Evolutionary conservation across 1,140 invertebrate species (phyloP).

Genomic region (Lamellibrachia luymesi): DNA sequence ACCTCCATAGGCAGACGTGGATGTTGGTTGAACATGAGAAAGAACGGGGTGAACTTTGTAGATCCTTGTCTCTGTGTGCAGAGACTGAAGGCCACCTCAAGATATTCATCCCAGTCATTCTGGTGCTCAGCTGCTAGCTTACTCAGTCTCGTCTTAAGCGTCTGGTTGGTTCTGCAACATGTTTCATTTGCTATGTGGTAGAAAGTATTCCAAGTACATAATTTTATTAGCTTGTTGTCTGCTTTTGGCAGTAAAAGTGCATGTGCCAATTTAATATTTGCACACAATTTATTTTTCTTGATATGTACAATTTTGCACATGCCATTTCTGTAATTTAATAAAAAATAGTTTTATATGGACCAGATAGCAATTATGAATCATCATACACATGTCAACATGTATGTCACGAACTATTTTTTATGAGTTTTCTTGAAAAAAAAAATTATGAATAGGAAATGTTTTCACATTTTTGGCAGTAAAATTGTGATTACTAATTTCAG

Average conservation of each 20-base stretch:
- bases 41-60: slow-evolving; percentile 10
- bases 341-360: neutral
- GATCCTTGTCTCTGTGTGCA: neutral
- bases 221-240: neutral
- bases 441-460: no score
- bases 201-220: neutral
- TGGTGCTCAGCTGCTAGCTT: neutral
- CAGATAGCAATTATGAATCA: neutral
- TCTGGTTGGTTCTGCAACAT: neutral
- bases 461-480: neutral
- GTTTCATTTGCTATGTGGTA: neutral
- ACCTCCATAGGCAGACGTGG: slow-evolving; percentile 7
- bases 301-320: no score
- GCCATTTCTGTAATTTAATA: no score
- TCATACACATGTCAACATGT: neutral
- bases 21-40: slow-evolving; percentile 7
- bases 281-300: neutral
- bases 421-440: no score
- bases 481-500: neutral
- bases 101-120: neutral
- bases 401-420: no score
- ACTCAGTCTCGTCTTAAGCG: neutral
- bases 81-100: neutral
- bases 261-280: neutral
- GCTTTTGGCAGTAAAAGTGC: no score